phyloP scores from a whole-genome alignment of 2,888 invertebrate species.

The Perdita meconis region DNA sequence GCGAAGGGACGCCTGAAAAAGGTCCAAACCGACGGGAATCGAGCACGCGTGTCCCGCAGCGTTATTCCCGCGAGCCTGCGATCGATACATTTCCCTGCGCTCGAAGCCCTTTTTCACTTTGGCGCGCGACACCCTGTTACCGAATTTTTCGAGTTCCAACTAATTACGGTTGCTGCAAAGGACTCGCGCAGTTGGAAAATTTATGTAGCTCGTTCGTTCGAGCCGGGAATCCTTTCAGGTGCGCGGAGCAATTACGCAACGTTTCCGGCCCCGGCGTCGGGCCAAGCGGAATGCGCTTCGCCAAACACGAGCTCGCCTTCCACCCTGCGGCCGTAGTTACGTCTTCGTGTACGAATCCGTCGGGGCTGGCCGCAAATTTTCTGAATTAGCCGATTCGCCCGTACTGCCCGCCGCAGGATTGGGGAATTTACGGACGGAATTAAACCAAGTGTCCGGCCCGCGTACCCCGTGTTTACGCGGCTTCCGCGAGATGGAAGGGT shows the following conservation, averaged over 20 bases:
- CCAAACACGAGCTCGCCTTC: background rate
- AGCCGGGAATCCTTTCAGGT: conserved; percentile 59
- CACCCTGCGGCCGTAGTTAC: conserved; percentile 48
- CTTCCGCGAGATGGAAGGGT: conserved; percentile 18
- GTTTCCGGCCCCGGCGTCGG: conserved; percentile 64
- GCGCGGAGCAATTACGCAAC: conserved; percentile 74
- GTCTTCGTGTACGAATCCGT: conserved; percentile 56
- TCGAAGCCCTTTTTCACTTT: conserved; percentile 42
- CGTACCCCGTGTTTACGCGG: conserved; percentile 28
- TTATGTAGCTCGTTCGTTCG: conserved; percentile 73
- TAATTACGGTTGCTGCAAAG: conserved; percentile 77
- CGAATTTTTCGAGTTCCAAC: conserved; percentile 75
- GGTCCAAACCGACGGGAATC: conserved; percentile 30
- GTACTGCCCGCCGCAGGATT: background rate
- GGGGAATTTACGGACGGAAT: conserved; percentile 28
- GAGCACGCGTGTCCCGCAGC: conserved; percentile 35
- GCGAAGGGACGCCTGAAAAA: background rate
- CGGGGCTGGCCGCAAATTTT: conserved; percentile 55
- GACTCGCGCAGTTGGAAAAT: conserved; percentile 69
- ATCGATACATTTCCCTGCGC: conserved; percentile 16
- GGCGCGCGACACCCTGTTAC: conserved; percentile 44
- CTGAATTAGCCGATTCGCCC: conserved; percentile 46
- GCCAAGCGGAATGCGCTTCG: conserved; percentile 60
- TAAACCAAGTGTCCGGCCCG: conserved; percentile 20
- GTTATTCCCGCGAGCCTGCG: conserved; percentile 9